phyloP scores from a whole-genome alignment of 2,888 invertebrate species.

The Xylophagus ater region DNA sequence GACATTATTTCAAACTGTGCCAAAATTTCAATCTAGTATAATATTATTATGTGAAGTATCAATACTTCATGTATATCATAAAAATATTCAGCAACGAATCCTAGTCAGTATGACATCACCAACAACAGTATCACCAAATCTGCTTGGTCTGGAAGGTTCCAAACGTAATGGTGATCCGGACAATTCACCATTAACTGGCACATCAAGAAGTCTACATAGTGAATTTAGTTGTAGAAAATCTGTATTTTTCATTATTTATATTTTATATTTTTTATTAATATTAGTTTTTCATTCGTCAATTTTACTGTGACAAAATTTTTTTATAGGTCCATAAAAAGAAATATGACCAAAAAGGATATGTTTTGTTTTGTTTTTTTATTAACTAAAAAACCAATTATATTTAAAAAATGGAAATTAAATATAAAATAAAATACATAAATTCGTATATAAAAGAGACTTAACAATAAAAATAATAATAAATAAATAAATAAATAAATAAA shows the following conservation, averaged over 20 bases:
- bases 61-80: slow-evolving; percentile 38
- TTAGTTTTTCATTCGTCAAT: neutral
- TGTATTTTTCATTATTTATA: slow-evolving; percentile 1
- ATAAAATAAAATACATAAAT: neutral
- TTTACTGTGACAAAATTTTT: slow-evolving; percentile 8
- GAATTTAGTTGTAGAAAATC: neutral
- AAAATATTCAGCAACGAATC: slow-evolving; percentile 37
- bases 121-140: slow-evolving; percentile 37
- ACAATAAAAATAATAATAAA: neutral
- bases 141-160: slow-evolving; percentile 37
- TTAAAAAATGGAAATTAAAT: neutral
- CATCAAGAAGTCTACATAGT: slow-evolving; percentile 9
- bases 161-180: slow-evolving; percentile 38
- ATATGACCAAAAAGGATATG: neutral
- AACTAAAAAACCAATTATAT: neutral
- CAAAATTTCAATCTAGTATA: slow-evolving; percentile 36
- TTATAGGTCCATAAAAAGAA: neutral
- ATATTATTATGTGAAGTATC: slow-evolving; percentile 36
- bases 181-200: slow-evolving; percentile 37
- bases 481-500: neutral
- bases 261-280: slow-evolving; percentile 4
- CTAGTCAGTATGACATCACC: slow-evolving; percentile 31
- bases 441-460: neutral
- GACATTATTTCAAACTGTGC: slow-evolving; percentile 35
- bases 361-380: neutral